Conservation (phyloP, 2,113 vertebrate species). For the Herpetotheres cachinnans region DNA sequence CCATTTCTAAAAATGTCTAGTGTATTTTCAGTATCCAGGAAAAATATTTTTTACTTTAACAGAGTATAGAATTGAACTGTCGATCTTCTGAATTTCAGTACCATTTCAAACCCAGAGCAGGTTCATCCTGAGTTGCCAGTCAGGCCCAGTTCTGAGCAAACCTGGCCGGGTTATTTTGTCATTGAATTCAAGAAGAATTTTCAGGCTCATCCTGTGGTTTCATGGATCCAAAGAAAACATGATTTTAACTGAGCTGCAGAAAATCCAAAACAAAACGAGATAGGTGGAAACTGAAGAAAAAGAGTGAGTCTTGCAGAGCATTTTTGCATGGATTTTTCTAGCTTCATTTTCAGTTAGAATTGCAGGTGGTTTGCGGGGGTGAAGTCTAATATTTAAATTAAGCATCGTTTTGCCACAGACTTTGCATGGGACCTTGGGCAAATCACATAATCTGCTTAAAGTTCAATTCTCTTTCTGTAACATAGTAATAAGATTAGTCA, state of each 20-base stretch:
- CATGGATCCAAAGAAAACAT: not conserved
- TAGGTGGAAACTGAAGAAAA: not conserved
- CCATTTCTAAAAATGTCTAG: not conserved
- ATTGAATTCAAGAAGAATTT: not conserved
- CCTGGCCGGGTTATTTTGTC: not conserved
- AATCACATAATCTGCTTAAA: conserved; percentile 24
- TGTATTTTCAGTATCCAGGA: not conserved
- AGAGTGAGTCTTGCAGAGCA: not conserved
- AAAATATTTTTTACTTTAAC: not conserved
- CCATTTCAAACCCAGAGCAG: not conserved
- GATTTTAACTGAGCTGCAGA: not conserved
- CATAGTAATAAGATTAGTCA: conserved; percentile 48
- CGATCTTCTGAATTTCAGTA: not conserved
- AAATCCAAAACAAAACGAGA: not conserved
- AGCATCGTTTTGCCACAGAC: conserved; percentile 19
- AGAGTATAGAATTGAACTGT: not conserved
- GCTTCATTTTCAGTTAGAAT: not conserved
- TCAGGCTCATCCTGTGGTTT: not conserved
- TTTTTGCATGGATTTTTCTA: not conserved
- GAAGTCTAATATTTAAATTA: conserved; percentile 28
- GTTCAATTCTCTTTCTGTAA: conserved; percentile 28
- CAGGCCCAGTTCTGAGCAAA: not conserved
- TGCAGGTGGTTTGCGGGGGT: not conserved
- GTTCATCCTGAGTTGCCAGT: not conserved
- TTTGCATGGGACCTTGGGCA: conserved; percentile 17